phyloP scores from a whole-genome alignment of 2,888 invertebrate genomes.

The Girardia tigrina region DNA sequence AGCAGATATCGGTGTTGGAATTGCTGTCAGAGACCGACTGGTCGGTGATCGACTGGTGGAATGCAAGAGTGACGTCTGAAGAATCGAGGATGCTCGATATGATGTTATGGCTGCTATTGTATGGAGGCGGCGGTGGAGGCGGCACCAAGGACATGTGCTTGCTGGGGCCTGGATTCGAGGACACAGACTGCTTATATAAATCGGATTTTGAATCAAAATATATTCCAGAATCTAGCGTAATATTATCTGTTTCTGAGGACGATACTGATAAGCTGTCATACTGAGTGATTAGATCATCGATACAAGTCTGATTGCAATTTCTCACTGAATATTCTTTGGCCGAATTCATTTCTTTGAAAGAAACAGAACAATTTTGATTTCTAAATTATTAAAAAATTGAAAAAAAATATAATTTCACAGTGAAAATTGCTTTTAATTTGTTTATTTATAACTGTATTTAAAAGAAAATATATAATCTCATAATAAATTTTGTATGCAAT shows the following conservation, averaged over 20 bases:
- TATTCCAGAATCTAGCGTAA: background rate
- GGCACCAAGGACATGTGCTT: background rate
- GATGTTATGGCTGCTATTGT: conserved; percentile 3
- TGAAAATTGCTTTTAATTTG: too few relatives aligned
- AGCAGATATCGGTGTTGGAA: background rate
- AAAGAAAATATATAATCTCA: too few relatives aligned
- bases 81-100: background rate
- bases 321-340: background rate
- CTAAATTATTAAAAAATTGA: too few relatives aligned
- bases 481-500: too few relatives aligned
- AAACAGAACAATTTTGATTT: too few relatives aligned
- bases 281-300: background rate
- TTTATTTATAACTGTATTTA: too few relatives aligned
- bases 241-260: conserved; percentile 10
- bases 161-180: too few relatives aligned
- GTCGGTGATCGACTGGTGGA: background rate
- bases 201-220: conserved; percentile 11
- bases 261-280: background rate
- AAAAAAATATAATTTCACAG: too few relatives aligned
- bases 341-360: too few relatives aligned
- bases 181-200: background rate
- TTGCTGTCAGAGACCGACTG: background rate
- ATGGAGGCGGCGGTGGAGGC: background rate
- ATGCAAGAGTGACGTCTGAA: background rate
- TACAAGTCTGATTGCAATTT: background rate